Evolutionary conservation across 2,888 invertebrate genomes (phyloP).

Genomic region (Dinocampus coccinellae): DNA sequence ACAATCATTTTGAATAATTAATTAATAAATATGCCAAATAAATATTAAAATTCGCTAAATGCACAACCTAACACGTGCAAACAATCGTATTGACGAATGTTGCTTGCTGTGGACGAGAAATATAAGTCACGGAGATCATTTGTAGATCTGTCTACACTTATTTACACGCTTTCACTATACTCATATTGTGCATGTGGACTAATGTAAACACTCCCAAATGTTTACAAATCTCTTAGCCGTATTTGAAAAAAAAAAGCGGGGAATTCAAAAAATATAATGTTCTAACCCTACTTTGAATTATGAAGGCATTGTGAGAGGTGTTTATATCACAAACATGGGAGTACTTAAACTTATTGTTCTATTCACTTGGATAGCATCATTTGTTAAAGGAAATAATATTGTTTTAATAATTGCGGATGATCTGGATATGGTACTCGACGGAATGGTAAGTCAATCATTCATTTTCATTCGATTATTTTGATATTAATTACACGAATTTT

Average conservation of each 20-base stretch:
- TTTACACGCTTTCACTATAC: too few species aligned
- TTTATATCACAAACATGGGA: constrained; percentile 22
- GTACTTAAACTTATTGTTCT: neutral
- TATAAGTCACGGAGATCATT: too few species aligned
- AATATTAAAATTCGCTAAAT: constrained; percentile 60
- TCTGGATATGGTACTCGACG: constrained; percentile 84
- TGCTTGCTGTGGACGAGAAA: too few species aligned
- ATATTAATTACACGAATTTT: neutral
- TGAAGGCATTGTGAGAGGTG: constrained; percentile 38
- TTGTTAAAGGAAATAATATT: constrained; percentile 73
- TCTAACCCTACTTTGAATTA: too few species aligned
- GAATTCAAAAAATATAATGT: neutral
- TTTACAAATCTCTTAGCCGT: too few species aligned
- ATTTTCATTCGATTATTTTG: constrained; percentile 15
- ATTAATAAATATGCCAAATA: constrained; percentile 62
- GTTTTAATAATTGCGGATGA: constrained; percentile 87
- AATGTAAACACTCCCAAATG: too few species aligned
- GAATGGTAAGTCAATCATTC: constrained; percentile 75
- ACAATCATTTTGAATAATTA: constrained; percentile 75
- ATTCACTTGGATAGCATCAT: neutral
- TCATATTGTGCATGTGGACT: too few species aligned
- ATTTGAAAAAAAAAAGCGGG: too few species aligned
- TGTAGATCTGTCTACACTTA: too few species aligned
- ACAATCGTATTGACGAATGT: constrained; percentile 41
- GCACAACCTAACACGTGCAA: constrained; percentile 59